Conservation (phyloP, 1,140 invertebrate species). For the Aphis craccivora region DNA sequence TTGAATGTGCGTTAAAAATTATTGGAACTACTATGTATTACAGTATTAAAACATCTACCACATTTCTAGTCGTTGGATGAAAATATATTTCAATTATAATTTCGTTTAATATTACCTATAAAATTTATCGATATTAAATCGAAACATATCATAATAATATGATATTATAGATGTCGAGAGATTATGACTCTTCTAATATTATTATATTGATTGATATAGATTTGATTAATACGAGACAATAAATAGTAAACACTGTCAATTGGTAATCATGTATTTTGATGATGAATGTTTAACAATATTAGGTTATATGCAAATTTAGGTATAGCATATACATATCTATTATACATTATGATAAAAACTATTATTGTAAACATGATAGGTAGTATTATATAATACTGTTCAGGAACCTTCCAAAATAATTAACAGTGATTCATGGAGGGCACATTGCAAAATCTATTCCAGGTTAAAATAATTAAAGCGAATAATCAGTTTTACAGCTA, state of each 20-base stretch:
- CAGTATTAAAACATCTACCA: background rate
- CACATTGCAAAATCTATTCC: background rate
- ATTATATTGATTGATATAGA: background rate
- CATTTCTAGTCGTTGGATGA: background rate
- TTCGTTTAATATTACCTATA: background rate
- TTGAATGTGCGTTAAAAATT: background rate
- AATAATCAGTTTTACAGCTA: background rate
- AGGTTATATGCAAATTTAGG: background rate
- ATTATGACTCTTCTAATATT: background rate
- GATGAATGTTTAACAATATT: background rate
- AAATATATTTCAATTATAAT: background rate
- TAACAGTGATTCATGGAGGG: background rate
- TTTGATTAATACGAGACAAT: background rate
- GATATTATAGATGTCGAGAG: background rate
- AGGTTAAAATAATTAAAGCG: background rate
- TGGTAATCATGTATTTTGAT: background rate
- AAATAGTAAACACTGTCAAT: background rate
- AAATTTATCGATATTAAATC: background rate
- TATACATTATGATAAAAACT: background rate
- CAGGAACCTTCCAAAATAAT: background rate
- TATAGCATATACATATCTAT: too few relatives aligned
- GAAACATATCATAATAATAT: background rate
- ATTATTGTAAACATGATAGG: background rate
- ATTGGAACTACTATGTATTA: background rate
- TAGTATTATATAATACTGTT: background rate